phyloP scores from a whole-genome alignment of 2,113 vertebrate species.

The Dipodomys stephensi region DNA sequence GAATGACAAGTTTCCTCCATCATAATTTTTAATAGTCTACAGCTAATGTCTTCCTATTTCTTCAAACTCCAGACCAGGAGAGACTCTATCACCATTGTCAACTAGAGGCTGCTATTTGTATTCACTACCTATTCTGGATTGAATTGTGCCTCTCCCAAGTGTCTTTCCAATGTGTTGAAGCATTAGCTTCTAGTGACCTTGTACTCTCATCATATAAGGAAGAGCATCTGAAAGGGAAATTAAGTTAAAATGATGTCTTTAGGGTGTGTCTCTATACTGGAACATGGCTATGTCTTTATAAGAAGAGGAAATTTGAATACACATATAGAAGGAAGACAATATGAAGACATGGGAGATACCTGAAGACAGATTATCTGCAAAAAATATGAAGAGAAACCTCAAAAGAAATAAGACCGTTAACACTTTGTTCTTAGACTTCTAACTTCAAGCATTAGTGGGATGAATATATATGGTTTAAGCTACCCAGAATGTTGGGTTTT shows the following conservation, averaged over 20 bases:
- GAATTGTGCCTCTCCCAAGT: not conserved
- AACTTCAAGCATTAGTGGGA: not conserved
- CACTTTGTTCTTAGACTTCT: not conserved
- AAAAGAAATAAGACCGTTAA: not conserved
- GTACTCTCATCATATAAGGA: not conserved
- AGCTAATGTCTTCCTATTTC: constrained; percentile 16
- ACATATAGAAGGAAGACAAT: not conserved
- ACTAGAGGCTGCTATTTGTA: not conserved
- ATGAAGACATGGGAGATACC: not conserved
- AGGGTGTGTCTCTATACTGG: not conserved
- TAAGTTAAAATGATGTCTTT: constrained; percentile 41
- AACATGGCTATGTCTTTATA: not conserved
- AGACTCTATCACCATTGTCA: not conserved
- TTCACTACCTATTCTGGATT: not conserved
- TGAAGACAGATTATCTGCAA: not conserved
- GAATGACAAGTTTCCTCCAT: constrained; percentile 4
- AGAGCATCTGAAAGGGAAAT: not conserved
- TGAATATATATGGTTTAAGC: not conserved
- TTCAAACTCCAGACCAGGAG: constrained; percentile 10
- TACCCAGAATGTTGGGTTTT: not conserved
- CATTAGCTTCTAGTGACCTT: not conserved
- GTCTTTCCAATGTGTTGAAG: not conserved
- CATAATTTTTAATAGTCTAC: constrained; percentile 5
- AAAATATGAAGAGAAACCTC: not conserved
- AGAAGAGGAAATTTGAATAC: constrained; percentile 6